Conservation (phyloP, 2,797 vertebrate genomes). For the Poeciliopsis presidionis region DNA sequence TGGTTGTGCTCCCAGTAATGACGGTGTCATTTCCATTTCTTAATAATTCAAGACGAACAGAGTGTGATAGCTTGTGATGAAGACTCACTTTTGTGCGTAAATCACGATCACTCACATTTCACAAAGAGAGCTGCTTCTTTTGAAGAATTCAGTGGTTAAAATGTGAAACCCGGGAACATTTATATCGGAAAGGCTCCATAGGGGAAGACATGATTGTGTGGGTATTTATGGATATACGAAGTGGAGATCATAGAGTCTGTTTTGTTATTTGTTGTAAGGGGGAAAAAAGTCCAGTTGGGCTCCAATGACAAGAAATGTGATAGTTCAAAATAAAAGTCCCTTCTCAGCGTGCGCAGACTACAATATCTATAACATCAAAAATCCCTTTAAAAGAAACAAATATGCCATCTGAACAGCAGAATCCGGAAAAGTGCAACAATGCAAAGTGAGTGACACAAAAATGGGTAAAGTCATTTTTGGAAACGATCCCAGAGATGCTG, state of each 20-base stretch:
- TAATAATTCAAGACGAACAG: constrained; percentile 56
- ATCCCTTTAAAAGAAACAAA: constrained; percentile 38
- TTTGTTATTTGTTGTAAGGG: neutral
- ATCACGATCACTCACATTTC: constrained; percentile 47
- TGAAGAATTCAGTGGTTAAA: constrained; percentile 26
- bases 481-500: constrained; percentile 63
- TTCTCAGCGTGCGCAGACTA: constrained; percentile 47
- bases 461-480: constrained; percentile 26
- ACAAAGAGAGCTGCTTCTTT: constrained; percentile 37
- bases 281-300: neutral
- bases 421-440: constrained; percentile 57
- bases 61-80: constrained; percentile 57
- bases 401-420: constrained; percentile 27
- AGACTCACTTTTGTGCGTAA: constrained; percentile 49
- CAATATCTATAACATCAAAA: constrained; percentile 50
- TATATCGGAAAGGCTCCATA: constrained; percentile 14
- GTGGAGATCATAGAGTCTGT: constrained; percentile 2
- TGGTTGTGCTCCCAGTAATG: constrained; percentile 52
- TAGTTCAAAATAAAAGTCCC: constrained; percentile 23
- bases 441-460: constrained; percentile 53
- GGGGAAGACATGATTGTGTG: constrained; percentile 22
- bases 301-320: constrained; percentile 47
- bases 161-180: constrained; percentile 22
- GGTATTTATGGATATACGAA: constrained; percentile 21
- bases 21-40: constrained; percentile 53